A percentile compares a stretch with the other conserved stretches of the same genome.
Evolutionary conservation across 92 coral and sea anemone species (phyloP).

Genomic region (Umimayanthus chanpuru): DNA sequence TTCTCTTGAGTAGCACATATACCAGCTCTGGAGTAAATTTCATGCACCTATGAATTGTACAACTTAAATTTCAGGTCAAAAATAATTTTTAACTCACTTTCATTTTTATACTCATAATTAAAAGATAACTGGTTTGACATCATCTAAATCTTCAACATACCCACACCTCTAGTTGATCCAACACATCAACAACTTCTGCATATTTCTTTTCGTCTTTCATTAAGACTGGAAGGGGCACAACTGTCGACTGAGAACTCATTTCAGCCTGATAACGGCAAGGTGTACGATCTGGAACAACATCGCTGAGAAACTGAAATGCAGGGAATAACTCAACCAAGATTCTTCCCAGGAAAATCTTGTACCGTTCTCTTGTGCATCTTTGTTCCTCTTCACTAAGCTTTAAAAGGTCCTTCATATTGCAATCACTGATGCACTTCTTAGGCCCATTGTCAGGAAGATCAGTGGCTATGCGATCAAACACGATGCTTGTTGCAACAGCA

Average conservation of each 20-base stretch:
- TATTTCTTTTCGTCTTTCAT: slow-evolving; percentile 60
- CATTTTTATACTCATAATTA: no score
- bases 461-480: slow-evolving; percentile 51
- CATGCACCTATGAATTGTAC: slow-evolving; percentile 5
- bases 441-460: slow-evolving; percentile 38
- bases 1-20: slow-evolving; percentile 29
- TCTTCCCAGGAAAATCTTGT: slow-evolving; percentile 15
- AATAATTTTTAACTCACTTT: no score
- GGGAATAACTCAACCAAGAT: neutral
- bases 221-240: slow-evolving; percentile 59
- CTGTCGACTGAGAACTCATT: slow-evolving; percentile 43
- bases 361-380: slow-evolving; percentile 30
- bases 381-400: slow-evolving; percentile 10
- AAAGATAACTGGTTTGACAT: no score
- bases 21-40: slow-evolving; percentile 53
- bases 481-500: slow-evolving; percentile 64
- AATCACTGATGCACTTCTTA: neutral
- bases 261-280: slow-evolving; percentile 8
- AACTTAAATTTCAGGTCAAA: no score
- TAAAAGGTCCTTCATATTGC: slow-evolving; percentile 13
- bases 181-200: slow-evolving; percentile 55
- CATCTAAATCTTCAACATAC: no score
- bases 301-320: slow-evolving; percentile 41
- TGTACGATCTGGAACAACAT: no score
- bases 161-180: slow-evolving; percentile 59